phyloP scores from a whole-genome alignment of 2,797 vertebrate species.

The Poeciliopsis presidionis region DNA sequence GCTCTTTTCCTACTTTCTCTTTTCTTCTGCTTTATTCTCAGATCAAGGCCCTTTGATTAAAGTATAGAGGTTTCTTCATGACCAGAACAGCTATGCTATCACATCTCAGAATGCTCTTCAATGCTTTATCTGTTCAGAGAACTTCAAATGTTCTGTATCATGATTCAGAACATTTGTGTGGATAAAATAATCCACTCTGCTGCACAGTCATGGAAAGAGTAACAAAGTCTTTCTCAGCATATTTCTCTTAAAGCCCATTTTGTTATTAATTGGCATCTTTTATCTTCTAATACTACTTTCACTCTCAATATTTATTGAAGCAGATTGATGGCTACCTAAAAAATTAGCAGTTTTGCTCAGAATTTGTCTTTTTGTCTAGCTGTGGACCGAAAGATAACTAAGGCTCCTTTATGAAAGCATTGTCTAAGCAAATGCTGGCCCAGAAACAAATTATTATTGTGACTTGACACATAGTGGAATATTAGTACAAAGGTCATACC shows the following conservation, averaged over 20 bases:
- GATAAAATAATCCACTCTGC: not conserved
- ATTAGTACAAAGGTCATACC: conserved; percentile 7
- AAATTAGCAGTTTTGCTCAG: not conserved
- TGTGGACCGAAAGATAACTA: not conserved
- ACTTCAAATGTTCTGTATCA: conserved; percentile 3
- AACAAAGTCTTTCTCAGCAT: not conserved
- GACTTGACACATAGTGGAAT: not conserved
- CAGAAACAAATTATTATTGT: conserved; percentile 6
- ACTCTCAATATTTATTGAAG: not conserved
- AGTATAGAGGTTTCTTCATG: conserved; percentile 20
- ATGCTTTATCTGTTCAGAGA: conserved; percentile 12
- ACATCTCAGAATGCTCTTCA: conserved; percentile 12
- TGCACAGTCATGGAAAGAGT: not conserved
- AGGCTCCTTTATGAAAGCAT: not conserved
- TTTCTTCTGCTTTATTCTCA: conserved; percentile 37
- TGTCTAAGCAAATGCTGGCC: not conserved
- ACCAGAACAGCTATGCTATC: conserved; percentile 25
- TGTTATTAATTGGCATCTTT: conserved; percentile 1
- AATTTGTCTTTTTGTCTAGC: not conserved
- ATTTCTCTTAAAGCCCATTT: not conserved
- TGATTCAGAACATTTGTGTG: not conserved
- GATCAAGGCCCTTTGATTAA: conserved; percentile 30
- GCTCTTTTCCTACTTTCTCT: conserved; percentile 39
- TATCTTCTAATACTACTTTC: not conserved
- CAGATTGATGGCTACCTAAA: not conserved